Evolutionary conservation across 2,113 vertebrate species (phyloP).

Genomic region (Prunella fulvescens): DNA sequence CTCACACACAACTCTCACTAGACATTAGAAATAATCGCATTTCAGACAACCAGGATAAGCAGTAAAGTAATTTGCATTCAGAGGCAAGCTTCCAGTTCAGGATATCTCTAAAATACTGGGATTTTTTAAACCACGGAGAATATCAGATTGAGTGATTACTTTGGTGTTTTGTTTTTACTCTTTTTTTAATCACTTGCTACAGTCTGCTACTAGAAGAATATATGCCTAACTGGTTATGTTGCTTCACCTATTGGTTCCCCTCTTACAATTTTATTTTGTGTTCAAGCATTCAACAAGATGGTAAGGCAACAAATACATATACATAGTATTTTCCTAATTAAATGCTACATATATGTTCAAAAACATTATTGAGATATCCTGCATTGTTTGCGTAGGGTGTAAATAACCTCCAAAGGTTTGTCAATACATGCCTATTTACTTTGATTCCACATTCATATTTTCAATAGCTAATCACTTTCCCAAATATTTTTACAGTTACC

Average conservation of each 20-base stretch:
- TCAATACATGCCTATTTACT: background rate
- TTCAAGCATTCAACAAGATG: background rate
- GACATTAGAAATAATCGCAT: background rate
- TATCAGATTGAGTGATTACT: background rate
- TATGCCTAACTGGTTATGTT: background rate
- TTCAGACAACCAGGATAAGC: background rate
- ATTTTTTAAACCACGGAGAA: background rate
- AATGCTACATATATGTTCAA: background rate
- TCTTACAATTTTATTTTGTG: background rate
- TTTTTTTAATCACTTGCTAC: background rate
- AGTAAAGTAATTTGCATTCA: background rate
- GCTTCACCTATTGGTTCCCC: background rate
- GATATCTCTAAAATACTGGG: background rate
- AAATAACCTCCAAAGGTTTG: background rate
- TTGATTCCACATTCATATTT: background rate
- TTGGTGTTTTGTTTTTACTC: background rate
- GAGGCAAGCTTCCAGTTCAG: background rate
- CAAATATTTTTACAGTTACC: slow-evolving; percentile 70
- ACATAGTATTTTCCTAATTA: background rate
- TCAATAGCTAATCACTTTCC: background rate
- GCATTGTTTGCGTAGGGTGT: background rate
- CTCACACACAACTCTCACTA: background rate
- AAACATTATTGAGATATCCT: background rate
- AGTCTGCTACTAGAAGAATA: background rate
- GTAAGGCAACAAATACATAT: background rate